Percentiles rank a stretch among this genome's conserved stretches.
These are phyloP conservation scores for Drosophila merina DNA, from an alignment of 2,888 invertebrate species.

Conservation along the genomic window DNA sequence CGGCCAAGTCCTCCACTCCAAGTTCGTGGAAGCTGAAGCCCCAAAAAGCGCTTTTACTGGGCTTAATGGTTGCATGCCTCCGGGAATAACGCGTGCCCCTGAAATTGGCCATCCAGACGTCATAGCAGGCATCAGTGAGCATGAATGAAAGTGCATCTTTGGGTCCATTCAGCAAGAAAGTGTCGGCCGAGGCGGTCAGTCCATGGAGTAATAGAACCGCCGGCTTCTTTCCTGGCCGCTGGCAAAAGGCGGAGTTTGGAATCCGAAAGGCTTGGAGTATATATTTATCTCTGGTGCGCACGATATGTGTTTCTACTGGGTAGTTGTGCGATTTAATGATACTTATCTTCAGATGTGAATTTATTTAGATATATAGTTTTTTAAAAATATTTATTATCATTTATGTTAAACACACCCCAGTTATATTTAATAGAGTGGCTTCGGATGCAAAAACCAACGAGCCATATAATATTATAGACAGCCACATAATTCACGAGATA, in stretches of 20 bases:
- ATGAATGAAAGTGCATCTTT: slow-evolving; percentile 86
- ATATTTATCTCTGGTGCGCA: slow-evolving; percentile 90
- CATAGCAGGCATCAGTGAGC: slow-evolving; percentile 84
- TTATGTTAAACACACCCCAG: neutral
- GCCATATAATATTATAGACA: neutral
- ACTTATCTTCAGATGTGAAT: neutral
- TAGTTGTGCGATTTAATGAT: slow-evolving; percentile 84
- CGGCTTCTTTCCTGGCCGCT: slow-evolving; percentile 77
- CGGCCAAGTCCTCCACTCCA: slow-evolving; percentile 90
- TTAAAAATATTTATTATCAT: neutral
- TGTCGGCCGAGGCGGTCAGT: slow-evolving; percentile 88
- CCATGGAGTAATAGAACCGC: slow-evolving; percentile 88
- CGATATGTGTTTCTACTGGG: slow-evolving; percentile 86
- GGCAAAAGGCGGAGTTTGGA: slow-evolving; percentile 77
- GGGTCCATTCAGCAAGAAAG: slow-evolving; percentile 89
- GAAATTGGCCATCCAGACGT: slow-evolving; percentile 87
- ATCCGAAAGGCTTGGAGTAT: slow-evolving; percentile 90
- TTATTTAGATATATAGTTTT: neutral
- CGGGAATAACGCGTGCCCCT: slow-evolving; percentile 87
- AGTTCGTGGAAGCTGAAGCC: slow-evolving; percentile 89
- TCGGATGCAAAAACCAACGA: neutral
- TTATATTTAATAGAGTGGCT: neutral
- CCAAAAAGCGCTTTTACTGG: slow-evolving; percentile 85
- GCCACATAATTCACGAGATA: neutral
- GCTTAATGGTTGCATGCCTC: slow-evolving; percentile 83